Evolutionary conservation across 2,113 vertebrate genomes (phyloP), one percentile per base, ranked within the genome.

Genomic region (Pseudopipra pipra): DNA sequence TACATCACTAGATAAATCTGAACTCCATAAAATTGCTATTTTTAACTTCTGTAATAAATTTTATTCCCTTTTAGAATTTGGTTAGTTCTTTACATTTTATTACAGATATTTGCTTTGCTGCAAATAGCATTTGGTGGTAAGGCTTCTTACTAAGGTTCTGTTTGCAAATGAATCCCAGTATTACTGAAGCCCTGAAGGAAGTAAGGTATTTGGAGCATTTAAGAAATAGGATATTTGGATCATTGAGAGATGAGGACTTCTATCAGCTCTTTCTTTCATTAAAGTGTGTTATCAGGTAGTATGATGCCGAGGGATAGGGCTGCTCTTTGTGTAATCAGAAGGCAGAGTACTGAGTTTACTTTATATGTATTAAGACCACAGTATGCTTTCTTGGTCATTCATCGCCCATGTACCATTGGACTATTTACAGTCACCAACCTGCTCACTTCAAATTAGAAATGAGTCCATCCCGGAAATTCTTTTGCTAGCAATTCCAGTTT

Each of bases 131-230:
- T 87, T 85, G 41, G 58, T 83, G 30, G 75, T 52, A 65, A 85
- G 72, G 75, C 28, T 90, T 95, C 37, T 76, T 90, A 49, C 52
- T 73, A 47, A 52, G 56, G 72, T 83, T 85, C 62, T 83, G 44
- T 83, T 90, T 76, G 83, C 58, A 92, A 90, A 95, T 85, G 86
- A 76, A 95, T 79, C n/a, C 54, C 49, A 65, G 59, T 80, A 37
- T 85, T 88, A 77, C 54, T 47, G 46, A 90, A 88, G 41, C 75
- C 59, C 63, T 37, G 46, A 54, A 79, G 81, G 46, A 65, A 81
- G 31, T 33, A n/a, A 73, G 14, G 44, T 44, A 61, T 79, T 74
- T 83, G 33, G n/a, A 80, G 70, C 11, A 30, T 58, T 79, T 90
- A 72, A 77, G 67, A 83, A 84, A 62, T 2, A 70, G 63, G 46